Evolutionary conservation across 2,113 vertebrate species (phyloP), one percentile per base, ranked within the genome.

Genomic region (Bungarus multicinctus): DNA sequence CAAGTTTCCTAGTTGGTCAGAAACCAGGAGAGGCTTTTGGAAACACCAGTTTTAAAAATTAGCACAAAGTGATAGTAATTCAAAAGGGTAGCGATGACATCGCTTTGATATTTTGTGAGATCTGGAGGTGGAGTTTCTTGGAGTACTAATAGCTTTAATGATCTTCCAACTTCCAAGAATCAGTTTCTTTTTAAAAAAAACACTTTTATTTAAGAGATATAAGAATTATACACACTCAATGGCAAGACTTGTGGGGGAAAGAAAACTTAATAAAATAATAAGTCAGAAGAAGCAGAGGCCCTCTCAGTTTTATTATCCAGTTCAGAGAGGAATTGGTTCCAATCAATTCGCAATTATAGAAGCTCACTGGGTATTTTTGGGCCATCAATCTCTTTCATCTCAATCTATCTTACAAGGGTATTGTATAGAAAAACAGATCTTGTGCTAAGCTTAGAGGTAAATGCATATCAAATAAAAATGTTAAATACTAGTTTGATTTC

Each of bases 1-100:
- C 94, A 95, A 93, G 23, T 91, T 93, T 96, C 90, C 95, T 94
- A 93, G 3, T 1, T 93, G 85, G 92, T 95, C 94, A 95, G 89
- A 14, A 27, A 0, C 4, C 23, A 91, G 50, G 58, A 90, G 92
- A 94, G 90, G 57, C 57, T 3, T 91, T 92, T 94, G 16, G 90
- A 90, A 16, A 95, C 18, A 93, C 89, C 3, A 91, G 88, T 85
- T 91, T 94, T 94, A 34, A 57, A 20, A 89, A 87, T 91, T 95
- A 95, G 92, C 95, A 95, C 94, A 95, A 95, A 95, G 95, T 18
- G 0, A 95, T 94, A 94, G 91, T 81, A 94, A 92, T 94, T 91
- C 85, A 91, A 20, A 50, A 91, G n/a, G 20, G 23, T 64, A 23
- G 54, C 0, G 25, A 88, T 54, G 27, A 11, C 16, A 89, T 34